Evolutionary conservation across 2,888 invertebrate genomes (phyloP), one percentile per base, ranked within the genome.

Genomic region (Myopa tessellatipennis): DNA sequence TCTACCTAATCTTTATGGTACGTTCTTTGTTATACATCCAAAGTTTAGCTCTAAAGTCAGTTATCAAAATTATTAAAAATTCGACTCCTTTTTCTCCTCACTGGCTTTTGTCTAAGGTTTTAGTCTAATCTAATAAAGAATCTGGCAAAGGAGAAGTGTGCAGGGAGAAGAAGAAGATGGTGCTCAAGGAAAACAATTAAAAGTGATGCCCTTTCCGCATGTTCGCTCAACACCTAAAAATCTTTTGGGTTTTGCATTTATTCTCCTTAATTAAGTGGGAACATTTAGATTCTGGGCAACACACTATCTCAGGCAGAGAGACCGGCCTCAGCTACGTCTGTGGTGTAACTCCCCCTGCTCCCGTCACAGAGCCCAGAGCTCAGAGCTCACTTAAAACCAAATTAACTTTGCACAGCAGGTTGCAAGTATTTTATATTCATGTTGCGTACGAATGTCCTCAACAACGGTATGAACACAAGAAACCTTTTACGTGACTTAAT

Each of bases 401-500:
- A 69, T 52, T 69, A 69, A 52, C 50, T 52, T 26, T 2, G 69
- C 45, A 26, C 26, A 67, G 40, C 50, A 50, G 52, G 38, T 16
- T 36, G 63, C 63, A 63, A 36, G 6, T n/a, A 69, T 50, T 50
- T 69, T 18, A 45, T 69, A 69, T 69, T 69, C 69, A 69, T 14
- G 14, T 18, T 8, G 40, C 10, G 34, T 18, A 26, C 61, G n/a
- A 18, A 18, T 18, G 14, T 18, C 61, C 12, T 26, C 34, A 18
- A 50, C 50, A 10, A 55, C 55, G 14, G 16, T 4, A n/a, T 16
- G 55, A 16, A 67, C 40, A 40, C 67, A 12, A 70, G 52, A 70
- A 52, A 18, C 60, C 26, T 58, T 40, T 72, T 38, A 72, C 72
- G 72, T 72, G 72, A 72, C 72, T 58, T 60, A 60, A 72, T 72